phyloP scores from a whole-genome alignment of 1,140 invertebrate genomes.

The Drosophila navojoa region DNA sequence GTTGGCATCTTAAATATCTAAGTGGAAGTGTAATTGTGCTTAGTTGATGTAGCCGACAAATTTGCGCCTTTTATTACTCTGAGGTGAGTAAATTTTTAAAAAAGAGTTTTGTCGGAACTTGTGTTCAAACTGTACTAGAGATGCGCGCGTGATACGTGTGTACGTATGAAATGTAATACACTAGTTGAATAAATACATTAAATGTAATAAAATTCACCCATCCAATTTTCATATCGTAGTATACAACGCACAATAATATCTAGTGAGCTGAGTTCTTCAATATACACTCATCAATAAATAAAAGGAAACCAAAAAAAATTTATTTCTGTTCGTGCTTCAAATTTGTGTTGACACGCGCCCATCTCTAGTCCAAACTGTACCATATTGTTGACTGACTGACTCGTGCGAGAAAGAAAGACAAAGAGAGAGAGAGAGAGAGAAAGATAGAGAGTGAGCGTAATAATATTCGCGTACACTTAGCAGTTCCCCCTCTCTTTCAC shows the following conservation, averaged over 20 bases:
- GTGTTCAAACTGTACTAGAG: conserved; percentile 44
- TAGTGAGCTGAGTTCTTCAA: neutral
- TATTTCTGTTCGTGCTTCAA: neutral
- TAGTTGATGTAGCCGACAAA: conserved; percentile 33
- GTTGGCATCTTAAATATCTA: neutral
- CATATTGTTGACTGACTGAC: conserved; percentile 58
- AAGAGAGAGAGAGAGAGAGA: conserved; percentile 2
- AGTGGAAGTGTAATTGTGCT: conserved; percentile 23
- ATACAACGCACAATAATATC: neutral
- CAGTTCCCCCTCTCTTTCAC: conserved; percentile 21
- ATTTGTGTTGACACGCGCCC: conserved; percentile 5
- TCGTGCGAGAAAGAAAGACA: neutral
- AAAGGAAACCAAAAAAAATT: neutral
- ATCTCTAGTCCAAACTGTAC: conserved; percentile 67
- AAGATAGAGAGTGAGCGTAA: conserved; percentile 6
- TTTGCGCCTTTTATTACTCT: conserved; percentile 43
- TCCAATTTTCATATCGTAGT: neutral
- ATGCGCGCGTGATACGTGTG: conserved; percentile 27
- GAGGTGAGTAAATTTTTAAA: conserved; percentile 41
- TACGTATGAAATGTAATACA: neutral
- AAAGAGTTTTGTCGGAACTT: conserved; percentile 30
- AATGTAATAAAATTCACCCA: neutral
- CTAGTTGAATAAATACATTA: too few relatives aligned
- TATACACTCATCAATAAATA: neutral
- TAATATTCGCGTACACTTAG: conserved; percentile 22